Evolutionary conservation across 1,140 invertebrate species (phyloP), one percentile per base, ranked within the genome.

Genomic region (Drosophila repleta): DNA sequence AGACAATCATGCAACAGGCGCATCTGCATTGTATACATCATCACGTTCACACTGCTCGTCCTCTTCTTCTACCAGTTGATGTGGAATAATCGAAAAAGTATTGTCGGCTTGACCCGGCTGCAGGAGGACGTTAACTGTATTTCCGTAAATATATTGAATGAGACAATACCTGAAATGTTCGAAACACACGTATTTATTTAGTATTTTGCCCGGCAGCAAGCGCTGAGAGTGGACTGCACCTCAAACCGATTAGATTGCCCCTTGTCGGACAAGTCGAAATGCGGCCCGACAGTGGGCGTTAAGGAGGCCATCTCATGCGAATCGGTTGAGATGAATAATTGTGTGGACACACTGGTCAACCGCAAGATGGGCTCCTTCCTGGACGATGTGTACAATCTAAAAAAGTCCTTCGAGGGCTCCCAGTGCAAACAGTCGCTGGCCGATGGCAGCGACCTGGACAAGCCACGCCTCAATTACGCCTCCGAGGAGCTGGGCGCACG

Each of bases 301-400:
- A 37, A 41, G 8, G 17, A 4, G 13, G 11, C 15, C 5, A 13
- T 37, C 0, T 5, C 13, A 6, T 80, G 63, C 7, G 52, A 57
- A 29, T 26, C 58, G 0, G 21, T 46, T 7, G 69, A 90, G 18
- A 20, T 90, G 15, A 76, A 29, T 24, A 43, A 61, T 4, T 68
- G 76, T 15, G 55, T 90, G 17, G 83, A 90, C 0, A 13, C 71
- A 0, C 18, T 82, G 13, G 4, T 90, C 1, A 90, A 85, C 20
- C 71, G 78, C 13, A 83, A 83, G 15, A 35, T 90, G 0, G 70
- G 70, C 0, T 35, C 56, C 6, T 39, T 90, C 0, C 66, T 78
- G 74, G 88, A 90, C 55, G 88, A 90, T 55, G 72, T 90, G 0
- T 85, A 81, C 29, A 74, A 46, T 10, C 18, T 90, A 3, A 90